Conservation (phyloP, 2,113 vertebrate species). For the Atractosteus spatula region DNA sequence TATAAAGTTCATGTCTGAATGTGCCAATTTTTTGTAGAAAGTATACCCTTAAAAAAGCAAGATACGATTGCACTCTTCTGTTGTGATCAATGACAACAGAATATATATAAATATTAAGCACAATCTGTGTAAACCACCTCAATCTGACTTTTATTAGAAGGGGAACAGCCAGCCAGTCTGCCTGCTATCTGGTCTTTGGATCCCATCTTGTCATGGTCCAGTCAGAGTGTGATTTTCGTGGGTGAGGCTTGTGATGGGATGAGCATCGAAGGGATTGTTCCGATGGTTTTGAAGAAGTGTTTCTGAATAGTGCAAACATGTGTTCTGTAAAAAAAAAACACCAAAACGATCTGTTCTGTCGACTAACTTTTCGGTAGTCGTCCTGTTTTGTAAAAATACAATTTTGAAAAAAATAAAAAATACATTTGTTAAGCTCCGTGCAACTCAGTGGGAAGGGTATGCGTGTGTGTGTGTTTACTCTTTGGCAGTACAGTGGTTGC, state of each 20-base stretch:
- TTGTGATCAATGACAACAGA: conserved; percentile 64
- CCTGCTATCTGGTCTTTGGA: conserved; percentile 29
- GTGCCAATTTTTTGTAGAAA: conserved; percentile 73
- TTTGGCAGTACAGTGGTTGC: not conserved
- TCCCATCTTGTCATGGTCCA: conserved; percentile 41
- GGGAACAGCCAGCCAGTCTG: conserved; percentile 35
- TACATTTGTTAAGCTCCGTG: conserved; percentile 59
- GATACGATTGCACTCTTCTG: conserved; percentile 67
- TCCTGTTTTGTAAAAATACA: conserved; percentile 77
- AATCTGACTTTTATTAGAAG: conserved; percentile 8
- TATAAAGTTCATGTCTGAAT: conserved; percentile 67
- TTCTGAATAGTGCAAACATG: conserved; percentile 52
- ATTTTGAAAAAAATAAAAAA: conserved; percentile 49
- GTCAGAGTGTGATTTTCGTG: conserved; percentile 54
- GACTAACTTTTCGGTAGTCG: conserved; percentile 72
- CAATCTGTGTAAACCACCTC: conserved; percentile 57
- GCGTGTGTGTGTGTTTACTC: not conserved
- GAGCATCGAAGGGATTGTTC: conserved; percentile 54
- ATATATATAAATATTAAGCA: conserved; percentile 58
- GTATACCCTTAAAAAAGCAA: conserved; percentile 61
- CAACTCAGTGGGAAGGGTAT: not conserved
- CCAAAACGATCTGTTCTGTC: conserved; percentile 52
- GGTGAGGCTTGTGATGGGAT: conserved; percentile 32
- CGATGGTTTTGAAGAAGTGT: conserved; percentile 42
- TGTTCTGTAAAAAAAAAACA: conserved; percentile 51